Percentiles rank a stretch among this genome's conserved stretches.
Conservation (phyloP, 1,140 invertebrate genomes). For the Sipha flava region DNA sequence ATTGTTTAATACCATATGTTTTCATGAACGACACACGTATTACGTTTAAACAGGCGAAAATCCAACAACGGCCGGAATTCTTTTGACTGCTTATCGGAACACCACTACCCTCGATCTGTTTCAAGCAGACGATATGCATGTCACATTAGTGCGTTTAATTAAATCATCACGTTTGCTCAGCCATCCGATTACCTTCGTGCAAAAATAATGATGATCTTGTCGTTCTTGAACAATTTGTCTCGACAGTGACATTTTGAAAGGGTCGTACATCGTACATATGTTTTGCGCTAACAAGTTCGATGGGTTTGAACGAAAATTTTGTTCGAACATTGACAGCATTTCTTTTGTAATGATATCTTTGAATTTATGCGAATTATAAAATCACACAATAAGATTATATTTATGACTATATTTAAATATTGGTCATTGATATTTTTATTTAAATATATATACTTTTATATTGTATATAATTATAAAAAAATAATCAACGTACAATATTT, state of each 20-base stretch:
- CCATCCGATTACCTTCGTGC: conserved; percentile 66
- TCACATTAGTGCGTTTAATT: no score
- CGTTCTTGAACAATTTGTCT: conserved; percentile 48
- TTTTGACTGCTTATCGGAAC: conserved; percentile 84
- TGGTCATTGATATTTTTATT: no score
- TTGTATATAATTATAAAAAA: no score
- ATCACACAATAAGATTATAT: no score
- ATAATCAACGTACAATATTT: no score
- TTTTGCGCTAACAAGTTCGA: conserved; percentile 74
- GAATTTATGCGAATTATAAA: background rate
- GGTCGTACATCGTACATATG: conserved; percentile 66
- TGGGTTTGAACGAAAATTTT: conserved; percentile 55
- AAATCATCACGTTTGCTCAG: no score
- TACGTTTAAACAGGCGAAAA: conserved; percentile 76
- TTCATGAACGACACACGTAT: conserved; percentile 81
- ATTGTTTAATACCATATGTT: conserved; percentile 71
- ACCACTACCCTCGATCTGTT: conserved; percentile 65
- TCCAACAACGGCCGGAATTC: conserved; percentile 75
- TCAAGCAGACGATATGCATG: background rate
- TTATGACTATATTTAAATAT: no score
- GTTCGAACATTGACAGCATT: background rate
- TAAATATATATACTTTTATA: no score
- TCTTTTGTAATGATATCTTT: background rate
- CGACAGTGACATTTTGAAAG: conserved; percentile 63
- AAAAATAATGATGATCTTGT: conserved; percentile 78